Evolutionary conservation across 1,140 invertebrate genomes (phyloP).

Genomic region (Drosophila malerkotliana): DNA sequence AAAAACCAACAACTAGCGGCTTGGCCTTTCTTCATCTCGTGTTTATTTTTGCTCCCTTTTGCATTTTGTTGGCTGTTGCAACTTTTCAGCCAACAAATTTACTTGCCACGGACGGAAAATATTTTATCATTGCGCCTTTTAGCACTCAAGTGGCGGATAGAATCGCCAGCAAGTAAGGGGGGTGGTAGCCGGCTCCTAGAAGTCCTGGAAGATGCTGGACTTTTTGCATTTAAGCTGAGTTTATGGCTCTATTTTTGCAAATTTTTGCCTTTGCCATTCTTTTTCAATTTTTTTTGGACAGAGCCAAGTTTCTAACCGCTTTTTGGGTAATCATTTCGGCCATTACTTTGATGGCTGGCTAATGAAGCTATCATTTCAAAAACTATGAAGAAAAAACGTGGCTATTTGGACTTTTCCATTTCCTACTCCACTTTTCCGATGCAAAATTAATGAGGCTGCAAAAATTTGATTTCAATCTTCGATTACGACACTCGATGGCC

Average conservation of each 20-base stretch:
- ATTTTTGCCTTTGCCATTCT: conserved; percentile 38
- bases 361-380: conserved; percentile 65
- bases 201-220: conserved; percentile 25
- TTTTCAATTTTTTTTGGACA: conserved; percentile 33
- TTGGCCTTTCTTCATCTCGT: conserved; percentile 47
- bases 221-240: conserved; percentile 66
- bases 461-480: conserved; percentile 76
- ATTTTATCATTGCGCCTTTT: conserved; percentile 81
- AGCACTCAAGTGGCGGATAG: conserved; percentile 68
- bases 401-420: conserved; percentile 26
- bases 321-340: conserved; percentile 48
- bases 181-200: background rate
- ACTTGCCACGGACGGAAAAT: conserved; percentile 65
- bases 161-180: conserved; percentile 9
- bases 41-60: background rate
- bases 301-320: conserved; percentile 8
- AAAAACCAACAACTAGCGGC: conserved; percentile 55
- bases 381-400: conserved; percentile 31
- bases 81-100: conserved; percentile 73
- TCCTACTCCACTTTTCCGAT: background rate
- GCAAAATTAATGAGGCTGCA: conserved; percentile 74
- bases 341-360: conserved; percentile 67
- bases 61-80: conserved; percentile 50
- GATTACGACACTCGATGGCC: conserved; percentile 50
- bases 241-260: conserved; percentile 63